Conservation (phyloP, 2,113 vertebrate species). For the Ptilorrhoa leucosticta region DNA sequence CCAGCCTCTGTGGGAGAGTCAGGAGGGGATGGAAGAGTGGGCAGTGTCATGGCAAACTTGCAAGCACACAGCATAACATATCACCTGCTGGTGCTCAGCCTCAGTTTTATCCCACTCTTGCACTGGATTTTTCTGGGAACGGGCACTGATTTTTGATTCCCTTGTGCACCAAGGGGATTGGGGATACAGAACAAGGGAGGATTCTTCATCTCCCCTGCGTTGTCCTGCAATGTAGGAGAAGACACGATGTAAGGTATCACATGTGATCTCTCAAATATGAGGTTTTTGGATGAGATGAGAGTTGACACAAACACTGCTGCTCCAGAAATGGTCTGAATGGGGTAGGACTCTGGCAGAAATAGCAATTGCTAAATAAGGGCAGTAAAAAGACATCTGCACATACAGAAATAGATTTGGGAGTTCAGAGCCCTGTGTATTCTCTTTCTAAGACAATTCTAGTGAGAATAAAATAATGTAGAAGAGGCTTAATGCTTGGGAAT, state of each 20-base stretch:
- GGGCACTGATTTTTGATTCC: background rate
- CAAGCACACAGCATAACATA: fast-evolving
- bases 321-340: background rate
- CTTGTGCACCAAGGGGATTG: background rate
- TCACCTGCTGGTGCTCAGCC: background rate
- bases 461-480: background rate
- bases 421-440: background rate
- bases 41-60: background rate
- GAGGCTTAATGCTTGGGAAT: background rate
- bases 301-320: background rate
- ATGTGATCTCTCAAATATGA: background rate
- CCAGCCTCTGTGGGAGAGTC: background rate
- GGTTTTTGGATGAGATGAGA: background rate
- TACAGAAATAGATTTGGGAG: background rate
- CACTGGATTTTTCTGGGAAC: background rate
- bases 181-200: background rate
- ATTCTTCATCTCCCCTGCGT: background rate
- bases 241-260: background rate
- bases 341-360: background rate
- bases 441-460: background rate
- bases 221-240: background rate
- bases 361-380: background rate
- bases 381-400: background rate
- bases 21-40: background rate
- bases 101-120: background rate